A percentile compares a stretch with the other conserved stretches of the same genome.
Conservation (phyloP, 1,140 invertebrate species). For the Euwallacea fornicatus region DNA sequence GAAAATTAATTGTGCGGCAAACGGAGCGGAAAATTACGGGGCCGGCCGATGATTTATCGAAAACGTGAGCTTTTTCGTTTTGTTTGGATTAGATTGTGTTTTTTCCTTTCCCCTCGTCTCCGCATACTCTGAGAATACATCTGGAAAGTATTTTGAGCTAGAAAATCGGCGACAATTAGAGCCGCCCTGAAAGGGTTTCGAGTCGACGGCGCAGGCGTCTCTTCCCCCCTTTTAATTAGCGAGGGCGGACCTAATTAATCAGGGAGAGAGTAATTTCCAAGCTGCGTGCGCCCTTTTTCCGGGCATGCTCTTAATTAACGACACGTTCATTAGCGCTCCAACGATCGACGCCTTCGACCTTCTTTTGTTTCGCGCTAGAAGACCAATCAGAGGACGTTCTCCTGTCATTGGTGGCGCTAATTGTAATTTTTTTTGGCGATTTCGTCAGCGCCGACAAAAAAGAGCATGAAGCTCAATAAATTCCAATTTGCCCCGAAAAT, state of each 20-base stretch:
- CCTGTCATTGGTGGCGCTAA: not conserved
- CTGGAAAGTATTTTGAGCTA: constrained; percentile 3
- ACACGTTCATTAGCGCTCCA: not conserved
- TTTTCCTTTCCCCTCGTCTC: constrained; percentile 7
- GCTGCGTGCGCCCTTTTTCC: not conserved
- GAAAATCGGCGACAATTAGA: not conserved
- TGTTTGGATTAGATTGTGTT: constrained; percentile 34
- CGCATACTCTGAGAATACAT: not conserved
- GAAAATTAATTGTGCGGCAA: constrained; percentile 31
- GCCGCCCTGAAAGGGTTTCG: constrained; percentile 10
- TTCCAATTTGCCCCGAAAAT: constrained; percentile 26
- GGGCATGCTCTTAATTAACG: not conserved
- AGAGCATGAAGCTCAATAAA: constrained; percentile 11
- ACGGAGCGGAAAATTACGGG: constrained; percentile 32
- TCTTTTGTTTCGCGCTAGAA: not conserved
- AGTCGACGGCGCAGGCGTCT: not conserved
- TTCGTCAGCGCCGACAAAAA: not conserved
- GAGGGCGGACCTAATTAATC: not conserved
- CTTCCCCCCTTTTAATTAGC: constrained; percentile 4
- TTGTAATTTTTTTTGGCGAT: too few species aligned
- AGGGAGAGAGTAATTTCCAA: not conserved
- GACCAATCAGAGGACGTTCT: not conserved
- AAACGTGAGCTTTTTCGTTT: constrained; percentile 34
- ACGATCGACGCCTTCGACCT: not conserved
- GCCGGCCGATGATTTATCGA: constrained; percentile 31